phyloP scores from a whole-genome alignment of 2,113 vertebrate genomes.

The Halichoeres trimaculatus region DNA sequence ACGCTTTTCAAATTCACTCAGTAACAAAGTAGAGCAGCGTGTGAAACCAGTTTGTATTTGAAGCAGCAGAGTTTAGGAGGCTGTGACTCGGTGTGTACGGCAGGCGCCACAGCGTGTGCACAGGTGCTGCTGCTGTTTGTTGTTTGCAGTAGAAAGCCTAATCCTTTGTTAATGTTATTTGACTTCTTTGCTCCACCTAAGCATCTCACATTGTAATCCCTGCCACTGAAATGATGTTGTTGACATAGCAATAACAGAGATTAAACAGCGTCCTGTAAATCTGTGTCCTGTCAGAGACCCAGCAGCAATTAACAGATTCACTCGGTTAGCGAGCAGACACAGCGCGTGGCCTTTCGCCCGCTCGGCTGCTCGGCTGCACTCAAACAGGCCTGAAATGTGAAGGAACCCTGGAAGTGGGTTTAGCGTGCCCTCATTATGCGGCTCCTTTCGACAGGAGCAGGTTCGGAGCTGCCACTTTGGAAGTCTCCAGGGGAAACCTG shows the following conservation, averaged over 20 bases:
- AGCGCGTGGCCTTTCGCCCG: neutral
- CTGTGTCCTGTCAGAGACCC: neutral
- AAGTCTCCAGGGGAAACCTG: slow-evolving; percentile 8
- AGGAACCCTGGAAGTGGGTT: neutral
- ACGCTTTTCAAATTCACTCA: too few relatives aligned
- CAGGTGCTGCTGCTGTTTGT: neutral
- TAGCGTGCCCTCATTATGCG: neutral
- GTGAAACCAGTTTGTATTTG: too few relatives aligned
- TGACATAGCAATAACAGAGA: neutral
- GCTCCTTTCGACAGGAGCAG: neutral
- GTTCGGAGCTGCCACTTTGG: slow-evolving; percentile 1
- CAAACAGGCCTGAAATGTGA: neutral
- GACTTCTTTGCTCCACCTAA: slow-evolving; percentile 17
- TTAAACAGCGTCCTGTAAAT: neutral
- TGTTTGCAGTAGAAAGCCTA: neutral
- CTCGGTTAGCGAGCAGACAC: neutral
- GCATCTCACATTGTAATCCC: slow-evolving; percentile 7
- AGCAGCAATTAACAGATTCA: neutral
- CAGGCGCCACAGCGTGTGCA: neutral
- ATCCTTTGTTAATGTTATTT: slow-evolving; percentile 14
- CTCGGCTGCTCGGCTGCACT: neutral
- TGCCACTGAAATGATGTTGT: neutral
- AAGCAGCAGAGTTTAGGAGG: neutral
- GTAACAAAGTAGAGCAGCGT: too few relatives aligned
- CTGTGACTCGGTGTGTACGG: neutral